These are phyloP conservation scores for Lepidocyrtinus sp. DNA, from an alignment of 2,888 invertebrate species.

Conservation along the genomic window DNA sequence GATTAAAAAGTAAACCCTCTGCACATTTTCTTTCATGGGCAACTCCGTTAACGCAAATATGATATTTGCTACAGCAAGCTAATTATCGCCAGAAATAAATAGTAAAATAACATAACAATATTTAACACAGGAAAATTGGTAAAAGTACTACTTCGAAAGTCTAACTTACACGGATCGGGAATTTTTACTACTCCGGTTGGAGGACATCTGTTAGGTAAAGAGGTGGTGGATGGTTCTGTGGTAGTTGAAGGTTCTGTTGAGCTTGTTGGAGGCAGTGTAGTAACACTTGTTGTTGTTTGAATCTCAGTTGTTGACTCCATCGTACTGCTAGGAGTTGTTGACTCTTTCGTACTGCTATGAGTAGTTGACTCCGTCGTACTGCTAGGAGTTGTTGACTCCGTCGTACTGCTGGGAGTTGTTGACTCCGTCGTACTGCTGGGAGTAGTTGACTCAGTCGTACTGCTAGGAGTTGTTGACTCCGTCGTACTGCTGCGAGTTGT, in stretches of 20 bases:
- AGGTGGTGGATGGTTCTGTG: conserved; percentile 26
- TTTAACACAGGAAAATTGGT: neutral
- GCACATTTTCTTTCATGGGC: conserved; percentile 25
- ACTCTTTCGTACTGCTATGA: no score
- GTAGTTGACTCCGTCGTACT: no score
- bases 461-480: neutral
- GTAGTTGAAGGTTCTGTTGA: neutral
- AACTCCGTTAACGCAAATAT: conserved; percentile 40
- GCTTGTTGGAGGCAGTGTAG: neutral
- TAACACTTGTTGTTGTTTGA: neutral
- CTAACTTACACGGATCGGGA: conserved; percentile 38
- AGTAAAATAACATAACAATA: neutral
- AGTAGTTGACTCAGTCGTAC: neutral
- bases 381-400: no score
- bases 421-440: no score
- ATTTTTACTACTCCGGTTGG: conserved; percentile 41
- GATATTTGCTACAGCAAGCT: conserved; percentile 44
- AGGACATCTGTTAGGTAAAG: conserved; percentile 48
- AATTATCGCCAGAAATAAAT: no score
- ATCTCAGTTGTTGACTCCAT: neutral
- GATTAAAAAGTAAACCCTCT: conserved; percentile 36
- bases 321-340: conserved; percentile 6
- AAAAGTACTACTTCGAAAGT: neutral
- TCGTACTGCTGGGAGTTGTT: no score
- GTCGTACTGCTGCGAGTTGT: neutral